phyloP scores from a whole-genome alignment of 2,888 invertebrate genomes.

The Xestia rhomboidea region DNA sequence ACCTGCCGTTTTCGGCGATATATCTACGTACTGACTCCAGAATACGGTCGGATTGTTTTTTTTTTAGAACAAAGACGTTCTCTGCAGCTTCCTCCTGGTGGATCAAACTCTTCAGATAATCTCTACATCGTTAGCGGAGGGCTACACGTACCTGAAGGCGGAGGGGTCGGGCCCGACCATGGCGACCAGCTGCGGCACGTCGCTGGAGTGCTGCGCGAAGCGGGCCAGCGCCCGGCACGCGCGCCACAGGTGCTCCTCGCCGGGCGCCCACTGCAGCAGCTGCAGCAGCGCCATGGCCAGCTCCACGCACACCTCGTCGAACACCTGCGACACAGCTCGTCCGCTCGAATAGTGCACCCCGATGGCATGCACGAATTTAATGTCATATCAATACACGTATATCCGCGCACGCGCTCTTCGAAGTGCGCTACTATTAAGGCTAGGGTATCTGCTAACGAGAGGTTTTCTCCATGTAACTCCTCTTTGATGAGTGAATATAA shows the following conservation, averaged over 20 bases:
- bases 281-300: constrained; percentile 97
- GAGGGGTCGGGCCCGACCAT: constrained; percentile 97
- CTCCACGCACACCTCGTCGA: constrained; percentile 98
- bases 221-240: constrained; percentile 94
- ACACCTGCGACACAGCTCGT: constrained; percentile 91
- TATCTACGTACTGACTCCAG: too few relatives aligned
- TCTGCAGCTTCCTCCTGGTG: too few relatives aligned
- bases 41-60: neutral
- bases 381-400: neutral
- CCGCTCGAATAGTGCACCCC: constrained; percentile 1
- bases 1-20: neutral
- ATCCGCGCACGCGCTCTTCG: too few relatives aligned
- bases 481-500: too few relatives aligned
- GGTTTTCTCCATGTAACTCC: too few relatives aligned
- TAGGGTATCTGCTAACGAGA: too few relatives aligned
- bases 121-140: too few relatives aligned
- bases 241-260: constrained; percentile 95
- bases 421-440: neutral
- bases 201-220: constrained; percentile 94
- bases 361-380: too few relatives aligned
- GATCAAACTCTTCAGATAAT: too few relatives aligned
- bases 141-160: constrained; percentile 88
- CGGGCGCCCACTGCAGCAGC: constrained; percentile 95
- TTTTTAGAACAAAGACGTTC: too few relatives aligned
- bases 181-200: constrained; percentile 96